Percentiles rank a stretch among this genome's conserved stretches.
phyloP scores from a whole-genome alignment of 2,797 vertebrate genomes.

The Chelmon rostratus region DNA sequence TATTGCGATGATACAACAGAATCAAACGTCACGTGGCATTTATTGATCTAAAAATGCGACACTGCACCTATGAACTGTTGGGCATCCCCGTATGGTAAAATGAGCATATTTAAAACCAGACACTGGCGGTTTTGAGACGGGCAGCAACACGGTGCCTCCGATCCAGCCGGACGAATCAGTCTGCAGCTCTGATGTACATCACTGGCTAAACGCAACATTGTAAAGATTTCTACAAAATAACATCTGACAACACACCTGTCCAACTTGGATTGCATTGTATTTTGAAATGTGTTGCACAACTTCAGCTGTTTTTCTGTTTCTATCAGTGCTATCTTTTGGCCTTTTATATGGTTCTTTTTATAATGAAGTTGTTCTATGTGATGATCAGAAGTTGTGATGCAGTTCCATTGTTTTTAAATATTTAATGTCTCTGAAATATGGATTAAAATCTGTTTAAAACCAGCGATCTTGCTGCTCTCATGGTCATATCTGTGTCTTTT shows the following conservation, averaged over 20 bases:
- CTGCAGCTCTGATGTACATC: conserved; percentile 40
- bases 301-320: conserved; percentile 85
- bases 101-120: conserved; percentile 13
- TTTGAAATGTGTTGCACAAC: conserved; percentile 92
- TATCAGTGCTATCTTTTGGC: conserved; percentile 83
- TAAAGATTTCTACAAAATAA: conserved; percentile 85
- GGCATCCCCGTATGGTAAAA: conserved; percentile 17
- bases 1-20: not conserved
- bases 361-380: conserved; percentile 91
- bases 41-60: conserved; percentile 13
- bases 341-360: conserved; percentile 89
- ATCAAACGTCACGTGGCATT: conserved; percentile 11
- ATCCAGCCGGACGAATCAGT: conserved; percentile 30
- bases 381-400: conserved; percentile 94
- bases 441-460: conserved; percentile 92
- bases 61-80: conserved; percentile 24
- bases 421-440: conserved; percentile 92
- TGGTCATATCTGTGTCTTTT: conserved; percentile 1
- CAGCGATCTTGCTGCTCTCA: conserved; percentile 81
- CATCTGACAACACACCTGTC: conserved; percentile 87
- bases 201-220: conserved; percentile 85
- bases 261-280: conserved; percentile 90
- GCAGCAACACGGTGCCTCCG: conserved; percentile 44
- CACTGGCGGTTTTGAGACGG: conserved; percentile 5
- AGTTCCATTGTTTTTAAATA: conserved; percentile 97